Conservation (phyloP, 1,140 invertebrate species). For the Ceratosolen solmsi region DNA sequence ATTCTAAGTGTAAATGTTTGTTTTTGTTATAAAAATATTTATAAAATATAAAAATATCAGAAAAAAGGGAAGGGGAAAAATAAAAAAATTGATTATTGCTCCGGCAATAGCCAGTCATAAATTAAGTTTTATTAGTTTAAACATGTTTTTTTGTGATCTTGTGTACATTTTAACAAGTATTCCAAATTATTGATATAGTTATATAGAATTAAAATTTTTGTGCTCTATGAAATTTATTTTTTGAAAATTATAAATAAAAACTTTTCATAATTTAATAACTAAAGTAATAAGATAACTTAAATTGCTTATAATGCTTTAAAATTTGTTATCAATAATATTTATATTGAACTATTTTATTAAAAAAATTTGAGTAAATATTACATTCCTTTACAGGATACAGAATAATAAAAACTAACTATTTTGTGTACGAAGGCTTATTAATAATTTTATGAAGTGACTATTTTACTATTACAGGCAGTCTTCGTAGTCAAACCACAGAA, state of each 20-base stretch:
- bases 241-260: background rate
- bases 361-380: background rate
- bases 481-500: constrained; percentile 17
- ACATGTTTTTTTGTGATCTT: no score
- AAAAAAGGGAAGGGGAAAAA: no score
- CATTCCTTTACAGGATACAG: background rate
- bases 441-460: constrained; percentile 15
- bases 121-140: no score
- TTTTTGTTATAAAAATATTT: no score
- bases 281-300: background rate
- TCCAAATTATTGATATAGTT: no score
- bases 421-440: constrained; percentile 16
- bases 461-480: constrained; percentile 33
- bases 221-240: background rate
- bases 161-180: no score
- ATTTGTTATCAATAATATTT: background rate
- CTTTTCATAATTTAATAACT: constrained; percentile 21
- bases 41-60: no score
- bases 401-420: constrained; percentile 14
- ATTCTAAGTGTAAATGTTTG: no score
- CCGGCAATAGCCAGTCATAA: no score
- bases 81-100: no score
- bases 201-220: background rate
- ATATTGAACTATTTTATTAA: constrained; percentile 2
- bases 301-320: background rate